A percentile compares a stretch with the other conserved stretches of the same genome.
These are phyloP conservation scores for Ephestia elutella DNA, from an alignment of 1,140 invertebrate genomes.

Conservation along the genomic window DNA sequence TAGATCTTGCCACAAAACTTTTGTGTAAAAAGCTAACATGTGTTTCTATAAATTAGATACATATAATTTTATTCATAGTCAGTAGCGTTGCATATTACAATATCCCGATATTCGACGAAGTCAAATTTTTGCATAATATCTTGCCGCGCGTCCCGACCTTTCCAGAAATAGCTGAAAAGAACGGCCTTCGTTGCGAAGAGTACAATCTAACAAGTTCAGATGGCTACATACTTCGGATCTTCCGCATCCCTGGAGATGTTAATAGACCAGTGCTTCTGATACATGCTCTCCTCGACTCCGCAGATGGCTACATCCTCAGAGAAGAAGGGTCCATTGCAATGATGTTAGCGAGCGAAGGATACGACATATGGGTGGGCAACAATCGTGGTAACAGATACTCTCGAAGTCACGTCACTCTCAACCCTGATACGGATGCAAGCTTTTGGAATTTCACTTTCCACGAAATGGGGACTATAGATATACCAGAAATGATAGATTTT, in stretches of 20 bases:
- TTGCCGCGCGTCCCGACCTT: background rate
- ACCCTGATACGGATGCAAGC: conserved; percentile 35
- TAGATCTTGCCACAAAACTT: too few species aligned
- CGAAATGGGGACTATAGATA: conserved; percentile 75
- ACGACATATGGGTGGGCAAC: conserved; percentile 82
- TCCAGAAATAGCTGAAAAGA: conserved; percentile 9
- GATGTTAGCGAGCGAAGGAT: conserved; percentile 70
- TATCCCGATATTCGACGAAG: too few species aligned
- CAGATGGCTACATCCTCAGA: conserved; percentile 77
- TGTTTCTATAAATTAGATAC: too few species aligned
- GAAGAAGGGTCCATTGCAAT: conserved; percentile 77
- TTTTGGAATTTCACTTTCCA: conserved; percentile 76
- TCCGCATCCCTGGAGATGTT: conserved; percentile 9
- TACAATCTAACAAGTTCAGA: conserved; percentile 13
- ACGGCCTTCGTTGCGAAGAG: conserved; percentile 3
- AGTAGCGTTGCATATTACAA: too few species aligned
- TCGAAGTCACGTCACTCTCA: conserved; percentile 65
- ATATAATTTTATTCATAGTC: too few species aligned
- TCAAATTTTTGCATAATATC: background rate
- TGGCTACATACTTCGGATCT: conserved; percentile 18
- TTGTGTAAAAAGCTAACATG: too few species aligned
- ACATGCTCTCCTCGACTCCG: conserved; percentile 79
- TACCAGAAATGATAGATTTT: conserved; percentile 78
- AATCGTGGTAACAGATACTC: conserved; percentile 79
- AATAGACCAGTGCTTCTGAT: conserved; percentile 73